These are phyloP conservation scores for Entomobrya multifasciata DNA, from an alignment of 2,888 invertebrate genomes.

Conservation along the genomic window DNA sequence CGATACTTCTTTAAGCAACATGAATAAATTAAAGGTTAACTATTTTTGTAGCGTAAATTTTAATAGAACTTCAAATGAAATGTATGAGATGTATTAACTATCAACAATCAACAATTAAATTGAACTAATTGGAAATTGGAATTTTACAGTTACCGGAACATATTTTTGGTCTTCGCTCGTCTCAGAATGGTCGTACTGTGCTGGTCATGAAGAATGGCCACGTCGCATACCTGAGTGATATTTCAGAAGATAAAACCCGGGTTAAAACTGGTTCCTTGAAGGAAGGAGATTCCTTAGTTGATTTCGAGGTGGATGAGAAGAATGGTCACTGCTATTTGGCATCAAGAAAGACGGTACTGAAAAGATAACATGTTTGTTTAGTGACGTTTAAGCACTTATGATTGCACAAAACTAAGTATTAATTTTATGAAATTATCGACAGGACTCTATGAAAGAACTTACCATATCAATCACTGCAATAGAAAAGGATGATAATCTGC, in stretches of 20 bases:
- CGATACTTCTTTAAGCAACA: constrained; percentile 68
- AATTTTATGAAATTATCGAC: neutral
- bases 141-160: constrained; percentile 70
- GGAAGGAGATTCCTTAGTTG: constrained; percentile 31
- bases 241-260: constrained; percentile 22
- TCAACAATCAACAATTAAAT: too few relatives aligned
- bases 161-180: constrained; percentile 68
- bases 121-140: too few relatives aligned
- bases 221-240: constrained; percentile 49
- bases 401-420: too few relatives aligned
- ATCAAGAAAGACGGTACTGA: constrained; percentile 10
- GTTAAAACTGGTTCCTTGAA: constrained; percentile 15
- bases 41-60: too few relatives aligned
- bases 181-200: constrained; percentile 66
- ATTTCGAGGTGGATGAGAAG: constrained; percentile 67
- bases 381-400: too few relatives aligned
- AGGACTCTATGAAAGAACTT: too few relatives aligned
- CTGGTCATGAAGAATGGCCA: constrained; percentile 74
- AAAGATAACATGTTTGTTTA: too few relatives aligned
- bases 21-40: constrained; percentile 74
- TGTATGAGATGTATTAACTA: too few relatives aligned
- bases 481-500: neutral
- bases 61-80: too few relatives aligned
- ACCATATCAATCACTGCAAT: neutral
- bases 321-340: constrained; percentile 13